Conservation (phyloP, 2,888 invertebrate genomes). For the Sturmia bella region DNA sequence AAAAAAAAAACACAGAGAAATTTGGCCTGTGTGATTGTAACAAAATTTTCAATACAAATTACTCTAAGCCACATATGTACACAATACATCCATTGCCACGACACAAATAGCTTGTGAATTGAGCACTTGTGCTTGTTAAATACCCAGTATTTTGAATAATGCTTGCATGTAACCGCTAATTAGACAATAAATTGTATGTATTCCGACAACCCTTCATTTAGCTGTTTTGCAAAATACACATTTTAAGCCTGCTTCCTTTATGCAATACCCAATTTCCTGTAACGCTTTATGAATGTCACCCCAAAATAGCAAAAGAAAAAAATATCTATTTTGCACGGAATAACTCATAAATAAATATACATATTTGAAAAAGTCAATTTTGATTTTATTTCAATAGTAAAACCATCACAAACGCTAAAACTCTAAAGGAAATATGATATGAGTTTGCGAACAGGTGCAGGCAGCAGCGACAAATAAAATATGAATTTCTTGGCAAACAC, state of each 20-base stretch:
- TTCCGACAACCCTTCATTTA: neutral
- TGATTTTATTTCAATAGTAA: slow-evolving; percentile 60
- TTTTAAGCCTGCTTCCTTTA: neutral
- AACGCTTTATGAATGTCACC: slow-evolving; percentile 5
- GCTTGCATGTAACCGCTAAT: neutral
- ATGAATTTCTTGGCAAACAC: slow-evolving; percentile 9
- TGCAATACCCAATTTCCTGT: neutral
- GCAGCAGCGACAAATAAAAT: slow-evolving; percentile 16
- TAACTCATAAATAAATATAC: neutral
- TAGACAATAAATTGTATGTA: slow-evolving; percentile 4
- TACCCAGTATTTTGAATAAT: neutral
- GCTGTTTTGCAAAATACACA: neutral
- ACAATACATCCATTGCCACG: too few relatives aligned
- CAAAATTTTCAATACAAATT: too few relatives aligned
- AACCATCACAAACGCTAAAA: slow-evolving; percentile 32
- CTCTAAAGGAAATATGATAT: slow-evolving; percentile 10
- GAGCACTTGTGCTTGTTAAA: too few relatives aligned
- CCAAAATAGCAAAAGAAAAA: neutral
- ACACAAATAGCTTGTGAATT: too few relatives aligned
- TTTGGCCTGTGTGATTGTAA: too few relatives aligned
- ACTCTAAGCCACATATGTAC: too few relatives aligned
- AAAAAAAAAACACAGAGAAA: too few relatives aligned
- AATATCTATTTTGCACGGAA: slow-evolving; percentile 14
- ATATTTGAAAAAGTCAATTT: slow-evolving; percentile 38
- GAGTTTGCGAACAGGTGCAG: slow-evolving; percentile 20